Evolutionary conservation across 1,140 invertebrate species (phyloP).

Genomic region (Tetramorium alpestre): DNA sequence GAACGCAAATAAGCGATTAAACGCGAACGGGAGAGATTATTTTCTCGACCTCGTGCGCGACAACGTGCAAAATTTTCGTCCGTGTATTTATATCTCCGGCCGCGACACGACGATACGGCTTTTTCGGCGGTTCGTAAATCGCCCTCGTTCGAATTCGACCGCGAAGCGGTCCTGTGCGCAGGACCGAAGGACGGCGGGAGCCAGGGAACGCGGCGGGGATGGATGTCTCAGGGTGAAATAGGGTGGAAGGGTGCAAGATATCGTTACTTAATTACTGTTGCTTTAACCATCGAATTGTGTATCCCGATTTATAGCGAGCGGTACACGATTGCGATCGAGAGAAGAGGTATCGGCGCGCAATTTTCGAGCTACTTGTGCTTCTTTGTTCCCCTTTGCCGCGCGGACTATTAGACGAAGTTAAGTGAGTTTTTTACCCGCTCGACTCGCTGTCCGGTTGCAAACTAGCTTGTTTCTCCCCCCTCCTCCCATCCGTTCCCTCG

Average conservation of each 20-base stretch:
- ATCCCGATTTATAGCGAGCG: not conserved
- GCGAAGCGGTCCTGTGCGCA: not conserved
- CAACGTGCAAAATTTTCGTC: not conserved
- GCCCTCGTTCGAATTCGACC: not conserved
- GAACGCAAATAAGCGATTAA: conserved; percentile 20
- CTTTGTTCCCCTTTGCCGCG: not conserved
- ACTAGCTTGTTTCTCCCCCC: not conserved
- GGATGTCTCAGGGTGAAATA: not conserved
- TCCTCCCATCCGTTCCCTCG: too few relatives aligned
- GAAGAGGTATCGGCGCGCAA: not conserved
- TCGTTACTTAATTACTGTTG: conserved; percentile 3
- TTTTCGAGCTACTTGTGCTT: not conserved
- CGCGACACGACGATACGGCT: not conserved
- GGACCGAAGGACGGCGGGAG: too few relatives aligned
- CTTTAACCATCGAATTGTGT: not conserved
- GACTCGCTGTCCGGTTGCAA: not conserved
- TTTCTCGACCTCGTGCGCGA: not conserved
- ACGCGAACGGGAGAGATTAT: conserved; percentile 1
- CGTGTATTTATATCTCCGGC: not conserved
- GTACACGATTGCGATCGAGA: not conserved
- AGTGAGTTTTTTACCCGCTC: not conserved
- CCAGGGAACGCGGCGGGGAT: not conserved
- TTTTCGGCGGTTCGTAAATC: not conserved
- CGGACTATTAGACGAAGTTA: conserved; percentile 4
- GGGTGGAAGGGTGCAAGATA: not conserved